Conservation (phyloP, 2,797 vertebrate species). For the Menidia menidia region DNA sequence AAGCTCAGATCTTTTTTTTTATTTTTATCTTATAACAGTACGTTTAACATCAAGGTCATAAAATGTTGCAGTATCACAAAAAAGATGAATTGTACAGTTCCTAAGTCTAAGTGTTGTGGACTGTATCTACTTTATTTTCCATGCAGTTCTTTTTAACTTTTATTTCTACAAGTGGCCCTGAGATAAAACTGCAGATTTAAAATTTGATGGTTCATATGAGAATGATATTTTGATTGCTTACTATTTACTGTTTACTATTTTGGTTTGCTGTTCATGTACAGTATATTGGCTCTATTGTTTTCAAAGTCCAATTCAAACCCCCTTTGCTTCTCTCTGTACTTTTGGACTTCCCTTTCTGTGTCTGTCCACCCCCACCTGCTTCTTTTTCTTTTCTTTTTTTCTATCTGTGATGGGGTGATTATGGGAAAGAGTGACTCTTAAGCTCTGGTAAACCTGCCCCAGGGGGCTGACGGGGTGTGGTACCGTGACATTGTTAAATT, state of each 20-base stretch:
- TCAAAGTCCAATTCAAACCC: constrained; percentile 18
- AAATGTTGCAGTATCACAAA: background rate
- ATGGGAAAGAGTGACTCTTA: constrained; percentile 66
- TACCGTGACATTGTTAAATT: constrained; percentile 64
- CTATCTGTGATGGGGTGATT: constrained; percentile 61
- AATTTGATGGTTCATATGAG: background rate
- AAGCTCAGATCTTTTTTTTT: constrained; percentile 17
- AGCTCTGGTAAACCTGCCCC: constrained; percentile 66
- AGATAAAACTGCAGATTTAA: background rate
- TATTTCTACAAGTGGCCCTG: too few species aligned
- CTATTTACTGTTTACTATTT: constrained; percentile 13
- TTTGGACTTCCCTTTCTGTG: constrained; percentile 49
- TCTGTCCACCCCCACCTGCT: constrained; percentile 45
- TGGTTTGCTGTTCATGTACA: background rate
- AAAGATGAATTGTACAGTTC: too few species aligned
- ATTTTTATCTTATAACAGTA: background rate
- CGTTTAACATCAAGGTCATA: background rate
- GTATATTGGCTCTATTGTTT: constrained; percentile 4
- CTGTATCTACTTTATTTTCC: too few species aligned
- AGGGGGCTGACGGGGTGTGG: constrained; percentile 54
- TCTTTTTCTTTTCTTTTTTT: constrained; percentile 23
- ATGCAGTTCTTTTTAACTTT: too few species aligned
- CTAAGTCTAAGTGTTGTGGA: too few species aligned
- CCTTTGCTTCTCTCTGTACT: constrained; percentile 45
- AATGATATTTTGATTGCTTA: background rate